Conservation (phyloP, 2,888 invertebrate genomes). For the Laspeyria flexula region DNA sequence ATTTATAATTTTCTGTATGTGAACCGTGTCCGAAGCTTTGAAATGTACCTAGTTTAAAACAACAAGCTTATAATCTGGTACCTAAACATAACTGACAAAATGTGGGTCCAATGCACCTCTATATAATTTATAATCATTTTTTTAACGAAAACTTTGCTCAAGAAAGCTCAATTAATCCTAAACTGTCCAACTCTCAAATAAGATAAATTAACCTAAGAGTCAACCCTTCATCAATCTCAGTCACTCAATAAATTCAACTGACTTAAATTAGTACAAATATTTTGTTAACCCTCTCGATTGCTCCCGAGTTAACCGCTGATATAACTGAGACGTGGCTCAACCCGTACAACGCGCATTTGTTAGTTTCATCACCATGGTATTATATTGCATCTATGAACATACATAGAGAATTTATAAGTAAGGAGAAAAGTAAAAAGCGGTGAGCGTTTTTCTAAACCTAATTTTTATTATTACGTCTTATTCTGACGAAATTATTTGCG, state of each 20-base stretch:
- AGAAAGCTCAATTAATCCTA: neutral
- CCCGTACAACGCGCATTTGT: constrained; percentile 34
- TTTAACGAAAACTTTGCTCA: neutral
- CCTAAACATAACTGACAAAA: too few relatives aligned
- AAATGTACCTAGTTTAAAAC: too few relatives aligned
- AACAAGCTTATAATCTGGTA: too few relatives aligned
- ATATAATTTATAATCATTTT: too few relatives aligned
- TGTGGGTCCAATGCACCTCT: too few relatives aligned
- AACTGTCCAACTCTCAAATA: neutral
- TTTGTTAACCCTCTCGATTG: constrained; percentile 7
- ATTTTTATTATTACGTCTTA: neutral
- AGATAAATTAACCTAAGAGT: neutral
- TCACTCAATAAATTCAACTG: constrained; percentile 10
- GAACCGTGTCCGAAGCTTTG: too few relatives aligned
- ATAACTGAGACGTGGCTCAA: constrained; percentile 51
- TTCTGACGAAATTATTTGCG: too few relatives aligned
- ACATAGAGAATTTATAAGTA: constrained; percentile 22
- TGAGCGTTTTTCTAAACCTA: neutral
- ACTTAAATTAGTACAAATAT: constrained; percentile 29
- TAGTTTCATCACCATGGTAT: constrained; percentile 50
- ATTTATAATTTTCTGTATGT: too few relatives aligned
- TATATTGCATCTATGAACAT: constrained; percentile 46
- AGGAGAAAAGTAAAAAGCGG: constrained; percentile 16
- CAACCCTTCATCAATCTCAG: neutral
- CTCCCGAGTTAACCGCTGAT: constrained; percentile 38